Evolutionary conservation across 1,140 invertebrate genomes (phyloP).

Genomic region (Achroia grisella): DNA sequence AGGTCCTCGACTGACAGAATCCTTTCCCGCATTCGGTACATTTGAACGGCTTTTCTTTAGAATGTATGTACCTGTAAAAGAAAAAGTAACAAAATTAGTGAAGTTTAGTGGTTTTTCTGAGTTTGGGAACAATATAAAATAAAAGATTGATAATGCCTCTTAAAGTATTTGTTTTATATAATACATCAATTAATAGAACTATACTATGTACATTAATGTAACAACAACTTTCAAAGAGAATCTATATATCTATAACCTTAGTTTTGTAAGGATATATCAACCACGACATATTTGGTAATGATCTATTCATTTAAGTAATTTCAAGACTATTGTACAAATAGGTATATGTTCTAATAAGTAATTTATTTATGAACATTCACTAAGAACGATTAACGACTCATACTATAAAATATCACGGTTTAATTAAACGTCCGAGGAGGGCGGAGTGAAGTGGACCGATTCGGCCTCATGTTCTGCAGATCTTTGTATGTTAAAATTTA

Average conservation of each 20-base stretch:
- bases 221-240: no score
- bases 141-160: no score
- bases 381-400: slow-evolving; percentile 35
- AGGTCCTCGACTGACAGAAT: slow-evolving; percentile 94
- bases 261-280: no score
- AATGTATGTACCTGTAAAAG: slow-evolving; percentile 93
- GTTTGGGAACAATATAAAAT: no score
- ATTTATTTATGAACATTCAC: slow-evolving; percentile 4
- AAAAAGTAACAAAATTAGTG: slow-evolving; percentile 34
- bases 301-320: no score
- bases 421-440: slow-evolving; percentile 57
- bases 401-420: slow-evolving; percentile 49
- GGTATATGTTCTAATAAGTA: slow-evolving; percentile 1
- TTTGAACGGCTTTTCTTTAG: slow-evolving; percentile 97
- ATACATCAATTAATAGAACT: no score
- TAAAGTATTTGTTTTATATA: no score
- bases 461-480: slow-evolving; percentile 28
- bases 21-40: slow-evolving; percentile 97
- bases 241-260: no score
- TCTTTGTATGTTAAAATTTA: slow-evolving; percentile 18
- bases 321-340: neutral
- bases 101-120: no score
- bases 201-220: no score
- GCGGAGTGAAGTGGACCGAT: slow-evolving; percentile 27
- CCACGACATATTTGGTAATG: no score